Evolutionary conservation across 2,797 vertebrate genomes (phyloP), one percentile per base, ranked within the genome.

Genomic region (Phylloscopus collybita): DNA sequence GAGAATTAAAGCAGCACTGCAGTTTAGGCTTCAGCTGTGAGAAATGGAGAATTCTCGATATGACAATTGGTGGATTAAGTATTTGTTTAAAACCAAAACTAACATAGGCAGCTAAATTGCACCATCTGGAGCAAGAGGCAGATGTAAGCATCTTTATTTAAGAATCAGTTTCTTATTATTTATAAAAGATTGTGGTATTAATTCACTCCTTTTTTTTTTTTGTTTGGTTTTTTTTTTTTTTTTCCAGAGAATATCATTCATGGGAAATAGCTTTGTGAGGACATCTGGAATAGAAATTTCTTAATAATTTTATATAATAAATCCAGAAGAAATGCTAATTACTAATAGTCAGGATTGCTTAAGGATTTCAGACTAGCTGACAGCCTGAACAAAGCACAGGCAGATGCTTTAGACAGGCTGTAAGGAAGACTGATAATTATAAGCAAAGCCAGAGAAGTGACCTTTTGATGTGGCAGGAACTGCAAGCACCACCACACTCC

Each of bases 121-220:
- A 97, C 97, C 97, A 97, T 97, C 97, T 97, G 98, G 97, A 98
- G 97, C 93, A 96, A 97, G 85, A 97, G 95, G 96, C 95, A 96
- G 95, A 96, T 96, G 94, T 86, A 96, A 97, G 93, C 96, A 92
- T 94, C 65, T 92, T 97, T 97, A 94, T 95, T 97, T 97, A 97
- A 97, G 91, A 94, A 95, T 81, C 72, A 94, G 82, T 54, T 79
- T 73, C 73, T 49, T 85, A 49, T 60, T 61, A n/a, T 96, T 98
- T 96, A 94, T 95, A 96, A 97, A 96, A 76, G 85, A 95, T 81
- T 3, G 8, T 92, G 85, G 81, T 95, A 96, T 96, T 96, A 92
- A 96, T 93, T 91, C 40, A 26, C n/a, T 96, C 19, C 5, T 27
- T 29, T 72, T 40, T 40, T 40, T 11, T 40, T 10, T 13, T 40